Base-by-base conservation (phyloP, 2,113 vertebrate genomes). In the Lophius piscatorius region DNA sequence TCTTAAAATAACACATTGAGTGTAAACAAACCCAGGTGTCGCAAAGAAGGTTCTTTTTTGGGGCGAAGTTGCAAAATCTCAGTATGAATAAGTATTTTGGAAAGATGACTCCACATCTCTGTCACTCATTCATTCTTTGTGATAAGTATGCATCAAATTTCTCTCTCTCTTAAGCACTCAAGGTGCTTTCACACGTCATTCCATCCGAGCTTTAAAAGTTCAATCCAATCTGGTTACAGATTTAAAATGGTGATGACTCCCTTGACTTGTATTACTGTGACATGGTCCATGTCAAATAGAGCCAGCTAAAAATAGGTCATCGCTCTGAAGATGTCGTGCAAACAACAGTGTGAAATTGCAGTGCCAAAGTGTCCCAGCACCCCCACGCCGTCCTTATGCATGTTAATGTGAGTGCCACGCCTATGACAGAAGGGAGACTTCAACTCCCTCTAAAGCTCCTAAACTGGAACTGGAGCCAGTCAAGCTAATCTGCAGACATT, bases 401-500 rank as follows among this genome's bases (percentile, higher is more conserved):
- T 55, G 65, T 24, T 78, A 82, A 80, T 84, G 67, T 61, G 38
- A 63, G 70, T 16, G 51, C 55, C 62, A 61, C 34, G 62, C 74
- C 73, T 74, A 38, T 58, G 65, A 62, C 62, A 63, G 70, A 75
- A 29, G 40, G 31, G 58, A 74, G 70, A 63, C 50, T 58, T 74
- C 49, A 57, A 44, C 69, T 75, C 45, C 18, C 39, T 65, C 39
- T 2, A 52, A 69, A 79, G 70, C 76, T 46, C 54, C 65, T 23
- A 14, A 48, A 74, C 60, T 73, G 35, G 33, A 69, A 72, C 76
- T 31, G 44, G 10, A 72, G 64, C 47, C 70, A 62, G 63, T 79
- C 59, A 18, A 51, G 64, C 62, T 85, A 67, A 86, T 84, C 80
- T 78, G 48, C 23, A 57, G 54, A 56, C 34, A 6, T n/a, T 70